phyloP scores from a whole-genome alignment of 2,888 invertebrate genomes.

The Pyrgus malvae region DNA sequence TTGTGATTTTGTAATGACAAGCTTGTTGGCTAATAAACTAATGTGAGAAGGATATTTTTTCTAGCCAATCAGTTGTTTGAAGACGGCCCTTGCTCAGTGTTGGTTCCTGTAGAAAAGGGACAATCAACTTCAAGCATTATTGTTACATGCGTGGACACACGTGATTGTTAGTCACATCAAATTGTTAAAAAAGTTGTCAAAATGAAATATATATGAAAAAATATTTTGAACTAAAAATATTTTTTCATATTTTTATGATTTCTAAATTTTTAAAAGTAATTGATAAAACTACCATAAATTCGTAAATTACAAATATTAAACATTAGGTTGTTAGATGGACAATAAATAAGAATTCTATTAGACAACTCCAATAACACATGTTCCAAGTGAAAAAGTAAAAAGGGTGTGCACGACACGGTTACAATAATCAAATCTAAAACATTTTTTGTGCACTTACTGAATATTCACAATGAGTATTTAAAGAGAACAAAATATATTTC shows the following conservation, averaged over 20 bases:
- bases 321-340: too few species aligned
- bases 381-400: conserved; percentile 2
- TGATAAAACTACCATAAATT: too few species aligned
- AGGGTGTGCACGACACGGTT: conserved; percentile 9
- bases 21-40: not conserved
- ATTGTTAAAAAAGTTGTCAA: conserved; percentile 17
- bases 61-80: conserved; percentile 61
- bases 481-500: too few species aligned
- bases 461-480: not conserved
- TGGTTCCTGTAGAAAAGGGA: conserved; percentile 75
- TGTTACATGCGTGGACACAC: conserved; percentile 74
- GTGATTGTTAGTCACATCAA: conserved; percentile 45
- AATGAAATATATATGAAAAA: not conserved
- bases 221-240: too few species aligned
- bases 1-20: not conserved
- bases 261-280: too few species aligned
- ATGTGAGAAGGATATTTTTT: conserved; percentile 18
- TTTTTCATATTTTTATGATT: too few species aligned
- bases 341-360: too few species aligned
- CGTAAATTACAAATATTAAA: too few species aligned
- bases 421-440: not conserved
- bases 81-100: conserved; percentile 73
- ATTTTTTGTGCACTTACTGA: conserved; percentile 13
- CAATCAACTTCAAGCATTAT: conserved; percentile 71
- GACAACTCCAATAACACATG: conserved; percentile 6